These are phyloP conservation scores for Misgurnus mizolepis DNA, from an alignment of 2,113 vertebrate genomes.

Conservation along the genomic window DNA sequence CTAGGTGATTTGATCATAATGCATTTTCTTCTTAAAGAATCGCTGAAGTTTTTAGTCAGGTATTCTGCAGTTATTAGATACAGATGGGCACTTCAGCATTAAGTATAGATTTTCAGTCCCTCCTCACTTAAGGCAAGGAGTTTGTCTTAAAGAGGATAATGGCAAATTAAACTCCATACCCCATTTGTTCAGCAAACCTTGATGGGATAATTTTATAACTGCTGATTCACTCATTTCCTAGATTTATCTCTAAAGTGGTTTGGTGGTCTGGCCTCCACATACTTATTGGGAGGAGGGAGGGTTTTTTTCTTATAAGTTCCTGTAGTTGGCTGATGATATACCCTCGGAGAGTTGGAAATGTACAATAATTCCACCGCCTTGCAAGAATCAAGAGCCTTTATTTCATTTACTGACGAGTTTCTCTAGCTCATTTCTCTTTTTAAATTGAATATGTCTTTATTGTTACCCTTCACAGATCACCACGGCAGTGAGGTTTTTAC, in stretches of 20 bases:
- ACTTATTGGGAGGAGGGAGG: constrained; percentile 60
- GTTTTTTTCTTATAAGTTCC: constrained; percentile 59
- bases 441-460: constrained; percentile 1
- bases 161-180: constrained; percentile 84
- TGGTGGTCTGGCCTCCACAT: constrained; percentile 68
- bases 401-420: constrained; percentile 43
- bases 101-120: constrained; percentile 84
- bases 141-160: constrained; percentile 84
- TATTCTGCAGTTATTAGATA: constrained; percentile 83
- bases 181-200: constrained; percentile 81
- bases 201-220: constrained; percentile 86
- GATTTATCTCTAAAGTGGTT: constrained; percentile 80
- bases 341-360: constrained; percentile 40
- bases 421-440: constrained; percentile 37
- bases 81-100: constrained; percentile 84
- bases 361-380: constrained; percentile 41
- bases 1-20: constrained; percentile 80
- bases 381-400: constrained; percentile 42
- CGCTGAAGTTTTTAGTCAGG: constrained; percentile 80
- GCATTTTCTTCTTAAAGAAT: constrained; percentile 83
- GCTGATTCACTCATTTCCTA: constrained; percentile 80
- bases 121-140: constrained; percentile 81
- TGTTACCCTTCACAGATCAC: constrained; percentile 77
- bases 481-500: constrained; percentile 95
- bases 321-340: constrained; percentile 51